phyloP scores from a whole-genome alignment of 2,888 invertebrate species.

The Drosophila fulvimacula region DNA sequence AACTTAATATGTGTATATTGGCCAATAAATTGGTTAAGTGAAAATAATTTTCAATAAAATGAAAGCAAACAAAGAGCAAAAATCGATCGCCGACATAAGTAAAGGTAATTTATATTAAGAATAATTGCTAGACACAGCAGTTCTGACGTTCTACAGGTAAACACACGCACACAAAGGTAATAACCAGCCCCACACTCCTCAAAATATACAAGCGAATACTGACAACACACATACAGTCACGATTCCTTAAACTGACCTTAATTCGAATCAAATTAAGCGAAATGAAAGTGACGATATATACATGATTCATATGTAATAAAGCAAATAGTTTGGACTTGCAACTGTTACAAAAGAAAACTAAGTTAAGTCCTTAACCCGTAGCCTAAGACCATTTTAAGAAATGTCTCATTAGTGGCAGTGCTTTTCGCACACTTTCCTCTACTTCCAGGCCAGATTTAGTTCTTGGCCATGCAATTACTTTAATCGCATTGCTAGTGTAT shows the following conservation, averaged over 20 bases:
- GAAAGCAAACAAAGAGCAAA: conserved; percentile 27
- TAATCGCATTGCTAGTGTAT: conserved; percentile 37
- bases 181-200: not conserved
- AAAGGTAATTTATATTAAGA: conserved; percentile 40
- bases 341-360: not conserved
- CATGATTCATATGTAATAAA: not conserved
- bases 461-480: conserved; percentile 48
- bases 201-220: conserved; percentile 4
- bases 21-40: conserved; percentile 49
- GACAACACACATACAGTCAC: not conserved
- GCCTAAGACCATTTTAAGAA: not conserved
- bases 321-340: not conserved
- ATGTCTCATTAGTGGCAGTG: conserved; percentile 22
- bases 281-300: not conserved
- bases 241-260: not conserved
- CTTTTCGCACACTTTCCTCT: not conserved
- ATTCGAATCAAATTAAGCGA: too few species aligned
- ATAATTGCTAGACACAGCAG: conserved; percentile 19
- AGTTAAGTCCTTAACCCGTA: not conserved
- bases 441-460: not conserved
- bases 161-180: conserved; percentile 26
- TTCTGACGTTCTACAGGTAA: conserved; percentile 10
- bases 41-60: conserved; percentile 67
- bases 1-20: conserved; percentile 39
- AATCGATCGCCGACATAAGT: conserved; percentile 54